These are phyloP conservation scores for Epirrhoe alternata DNA, from an alignment of 2,888 invertebrate genomes.

Conservation along the genomic window DNA sequence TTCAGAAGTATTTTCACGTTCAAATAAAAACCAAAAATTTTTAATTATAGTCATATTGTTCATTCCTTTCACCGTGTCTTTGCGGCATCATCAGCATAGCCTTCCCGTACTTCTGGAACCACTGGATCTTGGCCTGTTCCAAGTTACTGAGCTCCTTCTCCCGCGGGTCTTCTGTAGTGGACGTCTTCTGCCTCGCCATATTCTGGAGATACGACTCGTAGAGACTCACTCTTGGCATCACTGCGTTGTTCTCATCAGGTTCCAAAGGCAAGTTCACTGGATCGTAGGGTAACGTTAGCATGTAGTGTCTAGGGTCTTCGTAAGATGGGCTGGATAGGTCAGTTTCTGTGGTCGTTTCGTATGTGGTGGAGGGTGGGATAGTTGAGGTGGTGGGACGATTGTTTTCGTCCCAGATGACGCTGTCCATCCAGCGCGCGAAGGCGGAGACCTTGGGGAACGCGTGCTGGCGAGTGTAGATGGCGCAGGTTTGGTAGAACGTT, in stretches of 20 bases:
- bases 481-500: slow-evolving; percentile 70
- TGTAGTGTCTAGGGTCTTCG: slow-evolving; percentile 62
- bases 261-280: slow-evolving; percentile 74
- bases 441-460: slow-evolving; percentile 73
- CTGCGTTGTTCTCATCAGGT: slow-evolving; percentile 73
- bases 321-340: slow-evolving; percentile 45
- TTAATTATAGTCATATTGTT: slow-evolving; percentile 27
- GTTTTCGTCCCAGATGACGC: slow-evolving; percentile 76
- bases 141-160: slow-evolving; percentile 1
- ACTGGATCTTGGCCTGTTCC: slow-evolving; percentile 51
- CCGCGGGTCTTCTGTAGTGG: slow-evolving; percentile 57
- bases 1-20: no score
- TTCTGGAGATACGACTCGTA: slow-evolving; percentile 77
- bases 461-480: slow-evolving; percentile 71
- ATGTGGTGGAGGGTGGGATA: slow-evolving; percentile 38
- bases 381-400: slow-evolving; percentile 57
- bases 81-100: slow-evolving; percentile 54
- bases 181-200: slow-evolving; percentile 57
- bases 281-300: slow-evolving; percentile 73
- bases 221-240: slow-evolving; percentile 74
- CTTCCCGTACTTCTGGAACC: slow-evolving; percentile 59
- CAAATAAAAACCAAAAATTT: neutral
- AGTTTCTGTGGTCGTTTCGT: slow-evolving; percentile 45
- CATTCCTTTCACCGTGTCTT: slow-evolving; percentile 49
- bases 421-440: slow-evolving; percentile 70